Percentiles rank a stretch among this genome's conserved stretches.
Evolutionary conservation across 2,113 vertebrate genomes (phyloP).

Genomic region (Peromyscus maniculatus): DNA sequence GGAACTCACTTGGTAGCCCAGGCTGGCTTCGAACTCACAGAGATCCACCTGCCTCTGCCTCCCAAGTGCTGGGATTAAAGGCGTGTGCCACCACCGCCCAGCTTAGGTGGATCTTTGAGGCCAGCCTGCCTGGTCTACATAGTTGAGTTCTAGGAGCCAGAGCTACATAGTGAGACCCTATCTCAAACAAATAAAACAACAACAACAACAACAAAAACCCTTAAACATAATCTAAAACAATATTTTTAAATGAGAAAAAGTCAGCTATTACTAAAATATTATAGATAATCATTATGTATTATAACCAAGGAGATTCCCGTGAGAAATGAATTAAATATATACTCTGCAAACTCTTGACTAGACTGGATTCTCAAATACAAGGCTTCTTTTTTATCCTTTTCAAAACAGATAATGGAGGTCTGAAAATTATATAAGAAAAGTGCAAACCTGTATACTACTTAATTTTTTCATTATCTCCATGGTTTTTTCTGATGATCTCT

Average conservation of each 20-base stretch:
- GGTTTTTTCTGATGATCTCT: constrained; percentile 86
- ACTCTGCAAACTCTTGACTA: background rate
- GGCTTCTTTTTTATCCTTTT: constrained; percentile 15
- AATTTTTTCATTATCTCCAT: constrained; percentile 88
- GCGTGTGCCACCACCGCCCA: too few relatives aligned
- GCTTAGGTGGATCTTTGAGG: background rate
- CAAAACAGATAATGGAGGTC: background rate
- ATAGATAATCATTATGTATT: background rate
- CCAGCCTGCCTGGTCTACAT: background rate
- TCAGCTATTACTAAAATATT: constrained; percentile 57
- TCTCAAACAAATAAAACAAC: background rate
- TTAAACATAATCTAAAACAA: constrained; percentile 5
- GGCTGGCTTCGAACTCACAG: too few relatives aligned
- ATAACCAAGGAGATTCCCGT: constrained; percentile 4
- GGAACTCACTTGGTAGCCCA: too few relatives aligned
- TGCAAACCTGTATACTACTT: constrained; percentile 87
- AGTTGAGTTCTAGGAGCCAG: background rate
- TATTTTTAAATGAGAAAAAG: constrained; percentile 51
- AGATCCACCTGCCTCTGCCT: too few relatives aligned
- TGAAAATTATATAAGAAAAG: constrained; percentile 4
- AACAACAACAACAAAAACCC: background rate
- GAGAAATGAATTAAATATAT: constrained; percentile 51
- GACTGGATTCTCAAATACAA: background rate
- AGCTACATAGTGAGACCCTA: background rate
- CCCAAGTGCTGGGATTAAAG: too few relatives aligned